A percentile compares a stretch with the other conserved stretches of the same genome.
phyloP scores from a whole-genome alignment of 2,888 invertebrate genomes.

The Pyrochroa serraticornis region DNA sequence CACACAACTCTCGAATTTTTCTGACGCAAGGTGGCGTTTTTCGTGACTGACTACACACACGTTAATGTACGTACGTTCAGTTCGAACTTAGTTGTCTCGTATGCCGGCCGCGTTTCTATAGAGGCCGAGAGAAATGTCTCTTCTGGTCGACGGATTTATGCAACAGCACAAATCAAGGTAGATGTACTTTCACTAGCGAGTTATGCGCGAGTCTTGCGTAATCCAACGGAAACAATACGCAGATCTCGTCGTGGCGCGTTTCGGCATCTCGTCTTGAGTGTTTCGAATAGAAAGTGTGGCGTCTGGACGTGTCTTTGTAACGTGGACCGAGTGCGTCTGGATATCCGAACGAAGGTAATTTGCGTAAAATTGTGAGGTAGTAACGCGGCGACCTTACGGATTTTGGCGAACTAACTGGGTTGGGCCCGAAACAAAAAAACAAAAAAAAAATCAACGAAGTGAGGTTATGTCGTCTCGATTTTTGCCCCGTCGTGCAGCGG shows the following conservation, averaged over 20 bases:
- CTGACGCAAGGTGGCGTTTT: no score
- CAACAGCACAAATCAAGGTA: constrained; percentile 47
- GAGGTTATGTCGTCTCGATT: no score
- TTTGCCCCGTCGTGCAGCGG: no score
- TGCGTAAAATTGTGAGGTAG: no score
- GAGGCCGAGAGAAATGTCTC: constrained; percentile 20
- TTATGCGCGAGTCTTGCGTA: constrained; percentile 48
- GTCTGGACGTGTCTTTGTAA: background rate
- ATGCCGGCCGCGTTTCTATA: no score
- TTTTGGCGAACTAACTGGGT: no score
- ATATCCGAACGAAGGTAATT: no score
- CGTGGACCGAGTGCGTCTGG: no score
- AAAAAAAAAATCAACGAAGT: no score
- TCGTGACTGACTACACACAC: background rate
- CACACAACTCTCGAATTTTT: background rate
- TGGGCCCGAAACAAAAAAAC: no score
- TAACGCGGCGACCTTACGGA: no score
- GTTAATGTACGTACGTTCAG: background rate
- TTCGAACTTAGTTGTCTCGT: background rate
- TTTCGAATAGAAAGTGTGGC: constrained; percentile 6
- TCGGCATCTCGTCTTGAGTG: constrained; percentile 7
- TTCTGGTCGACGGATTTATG: constrained; percentile 40
- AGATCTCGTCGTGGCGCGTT: constrained; percentile 14
- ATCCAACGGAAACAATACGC: constrained; percentile 42
- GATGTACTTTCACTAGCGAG: constrained; percentile 50